Evolutionary conservation across 2,797 vertebrate species (phyloP).

Genomic region (Silurus aristotelis): DNA sequence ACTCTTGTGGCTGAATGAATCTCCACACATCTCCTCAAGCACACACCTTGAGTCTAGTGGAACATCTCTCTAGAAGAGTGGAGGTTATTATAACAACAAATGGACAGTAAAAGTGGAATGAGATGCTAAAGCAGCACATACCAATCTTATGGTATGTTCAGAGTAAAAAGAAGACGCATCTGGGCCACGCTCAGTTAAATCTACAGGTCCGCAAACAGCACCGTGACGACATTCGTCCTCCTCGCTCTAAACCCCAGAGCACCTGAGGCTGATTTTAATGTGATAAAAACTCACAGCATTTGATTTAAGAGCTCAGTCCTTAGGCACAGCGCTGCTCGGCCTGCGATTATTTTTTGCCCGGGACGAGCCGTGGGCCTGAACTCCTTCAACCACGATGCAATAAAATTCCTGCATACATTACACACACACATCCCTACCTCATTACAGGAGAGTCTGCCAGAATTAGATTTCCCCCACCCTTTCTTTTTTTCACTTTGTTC

Average conservation of each 20-base stretch:
- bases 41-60: too few relatives aligned
- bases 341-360: conserved; percentile 90
- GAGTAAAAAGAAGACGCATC: not conserved
- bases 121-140: too few relatives aligned
- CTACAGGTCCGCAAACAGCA: conserved; percentile 7
- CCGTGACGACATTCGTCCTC: conserved; percentile 1
- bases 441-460: conserved; percentile 97
- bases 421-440: conserved; percentile 78
- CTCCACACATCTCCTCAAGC: too few relatives aligned
- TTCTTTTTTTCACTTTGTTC: conserved; percentile 89
- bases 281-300: conserved; percentile 59
- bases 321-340: conserved; percentile 82
- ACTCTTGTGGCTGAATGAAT: too few relatives aligned
- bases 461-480: conserved; percentile 94
- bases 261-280: conserved; percentile 48
- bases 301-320: conserved; percentile 86
- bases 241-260: not conserved
- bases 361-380: conserved; percentile 79
- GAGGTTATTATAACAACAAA: too few relatives aligned
- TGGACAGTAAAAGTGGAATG: too few relatives aligned
- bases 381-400: conserved; percentile 89
- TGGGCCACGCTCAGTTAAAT: not conserved
- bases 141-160: too few relatives aligned
- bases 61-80: too few relatives aligned
- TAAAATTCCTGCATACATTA: conserved; percentile 94